phyloP scores from a whole-genome alignment of 1,140 invertebrate species.

The Proales similis region DNA sequence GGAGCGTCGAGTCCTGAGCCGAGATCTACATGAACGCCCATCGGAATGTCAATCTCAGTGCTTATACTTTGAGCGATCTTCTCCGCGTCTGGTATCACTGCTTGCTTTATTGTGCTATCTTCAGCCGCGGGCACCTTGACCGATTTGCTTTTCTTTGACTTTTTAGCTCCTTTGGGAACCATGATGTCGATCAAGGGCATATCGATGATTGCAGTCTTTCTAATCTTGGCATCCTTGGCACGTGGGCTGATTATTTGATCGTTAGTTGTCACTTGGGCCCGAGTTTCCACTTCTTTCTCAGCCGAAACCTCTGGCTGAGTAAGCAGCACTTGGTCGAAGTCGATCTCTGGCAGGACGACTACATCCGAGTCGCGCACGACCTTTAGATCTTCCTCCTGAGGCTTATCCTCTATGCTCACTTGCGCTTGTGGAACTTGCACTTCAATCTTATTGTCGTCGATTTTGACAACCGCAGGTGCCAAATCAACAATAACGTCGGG shows the following conservation, averaged over 20 bases:
- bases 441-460: background rate
- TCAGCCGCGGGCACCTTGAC: no score
- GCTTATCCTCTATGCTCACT: background rate
- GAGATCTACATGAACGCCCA: no score
- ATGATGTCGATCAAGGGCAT: slow-evolving; percentile 27
- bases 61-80: no score
- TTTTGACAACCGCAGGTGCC: background rate
- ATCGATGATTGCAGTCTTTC: slow-evolving; percentile 20
- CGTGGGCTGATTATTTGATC: slow-evolving; percentile 14
- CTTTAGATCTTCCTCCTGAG: background rate
- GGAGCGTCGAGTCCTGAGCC: no score
- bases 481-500: background rate
- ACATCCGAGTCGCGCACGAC: slow-evolving; percentile 11
- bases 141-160: background rate
- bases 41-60: no score
- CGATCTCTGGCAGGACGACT: slow-evolving; percentile 23
- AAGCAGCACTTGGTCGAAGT: background rate
- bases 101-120: no score
- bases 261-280: background rate
- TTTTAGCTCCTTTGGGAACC: slow-evolving; percentile 26
- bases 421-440: background rate
- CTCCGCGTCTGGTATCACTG: no score
- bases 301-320: background rate
- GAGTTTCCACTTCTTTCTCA: background rate
- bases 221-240: slow-evolving; percentile 13